Evolutionary conservation across 2,888 invertebrate species (phyloP).

Genomic region (Pammene fasciana): DNA sequence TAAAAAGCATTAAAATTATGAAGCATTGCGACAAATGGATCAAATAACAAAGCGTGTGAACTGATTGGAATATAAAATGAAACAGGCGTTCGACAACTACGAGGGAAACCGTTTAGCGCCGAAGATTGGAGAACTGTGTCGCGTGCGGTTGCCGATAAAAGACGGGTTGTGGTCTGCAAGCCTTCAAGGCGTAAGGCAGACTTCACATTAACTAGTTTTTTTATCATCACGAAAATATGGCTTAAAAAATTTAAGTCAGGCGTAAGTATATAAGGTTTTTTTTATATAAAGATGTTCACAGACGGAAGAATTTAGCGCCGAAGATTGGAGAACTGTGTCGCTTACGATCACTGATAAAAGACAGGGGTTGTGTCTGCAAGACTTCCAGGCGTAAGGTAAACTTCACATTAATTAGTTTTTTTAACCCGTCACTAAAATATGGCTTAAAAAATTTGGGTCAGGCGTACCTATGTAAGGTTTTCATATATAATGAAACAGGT

Average conservation of each 20-base stretch:
- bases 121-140: conserved; percentile 29
- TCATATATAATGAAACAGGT: too few species aligned
- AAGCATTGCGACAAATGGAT: neutral
- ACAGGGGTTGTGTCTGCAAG: conserved; percentile 15
- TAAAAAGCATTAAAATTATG: neutral
- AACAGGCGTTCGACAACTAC: conserved; percentile 8
- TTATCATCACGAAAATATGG: too few species aligned
- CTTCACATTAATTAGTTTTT: neutral
- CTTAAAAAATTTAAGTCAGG: too few species aligned
- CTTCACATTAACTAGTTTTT: neutral
- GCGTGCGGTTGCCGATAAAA: neutral
- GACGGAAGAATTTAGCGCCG: conserved; percentile 19
- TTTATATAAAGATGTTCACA: too few species aligned
- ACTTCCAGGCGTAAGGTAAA: neutral
- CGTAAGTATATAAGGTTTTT: too few species aligned
- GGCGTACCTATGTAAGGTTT: too few species aligned
- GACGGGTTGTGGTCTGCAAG: conserved; percentile 18
- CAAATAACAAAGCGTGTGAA: neutral
- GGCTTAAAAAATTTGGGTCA: too few species aligned
- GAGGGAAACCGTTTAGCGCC: conserved; percentile 17
- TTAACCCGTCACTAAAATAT: too few species aligned
- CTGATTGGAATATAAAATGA: conserved; percentile 2
- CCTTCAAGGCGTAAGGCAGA: neutral
- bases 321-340: conserved; percentile 28
- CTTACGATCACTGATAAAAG: conserved; percentile 1